Conservation (phyloP, 2,797 vertebrate genomes). For the Cryptoblepharus egeriae region DNA sequence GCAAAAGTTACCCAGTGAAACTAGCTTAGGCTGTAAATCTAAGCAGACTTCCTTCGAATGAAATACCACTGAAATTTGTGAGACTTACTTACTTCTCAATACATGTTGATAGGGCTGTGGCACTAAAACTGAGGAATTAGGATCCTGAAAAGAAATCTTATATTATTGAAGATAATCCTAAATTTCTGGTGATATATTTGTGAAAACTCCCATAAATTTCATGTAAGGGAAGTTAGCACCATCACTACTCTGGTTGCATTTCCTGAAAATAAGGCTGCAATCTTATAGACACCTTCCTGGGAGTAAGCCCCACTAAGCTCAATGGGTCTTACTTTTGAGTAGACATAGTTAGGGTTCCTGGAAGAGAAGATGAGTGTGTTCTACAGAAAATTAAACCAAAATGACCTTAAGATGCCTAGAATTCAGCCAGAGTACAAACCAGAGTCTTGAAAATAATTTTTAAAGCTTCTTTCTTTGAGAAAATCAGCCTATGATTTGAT, state of each 20-base stretch:
- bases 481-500: neutral
- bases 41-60: neutral
- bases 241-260: too few species aligned
- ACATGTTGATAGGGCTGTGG: neutral
- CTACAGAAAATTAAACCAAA: neutral
- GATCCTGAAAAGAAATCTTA: neutral
- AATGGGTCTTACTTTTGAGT: too few species aligned
- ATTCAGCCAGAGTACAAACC: neutral
- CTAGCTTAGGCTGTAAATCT: slow-evolving; percentile 11
- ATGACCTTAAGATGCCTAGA: neutral
- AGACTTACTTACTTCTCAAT: neutral
- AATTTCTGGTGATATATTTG: neutral
- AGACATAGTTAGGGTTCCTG: too few species aligned
- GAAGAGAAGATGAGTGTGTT: neutral
- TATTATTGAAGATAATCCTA: neutral
- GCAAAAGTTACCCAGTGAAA: slow-evolving; percentile 8
- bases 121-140: neutral
- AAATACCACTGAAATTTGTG: neutral
- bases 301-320: too few species aligned
- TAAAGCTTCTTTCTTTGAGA: neutral
- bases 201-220: neutral
- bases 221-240: neutral
- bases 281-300: too few species aligned
- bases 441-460: neutral
- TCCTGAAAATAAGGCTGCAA: neutral